Percentiles rank a stretch among this genome's conserved stretches.
Evolutionary conservation across 53 echinoderm and acorn worm species (phyloP).

Genomic region (Actinopyga echinites): DNA sequence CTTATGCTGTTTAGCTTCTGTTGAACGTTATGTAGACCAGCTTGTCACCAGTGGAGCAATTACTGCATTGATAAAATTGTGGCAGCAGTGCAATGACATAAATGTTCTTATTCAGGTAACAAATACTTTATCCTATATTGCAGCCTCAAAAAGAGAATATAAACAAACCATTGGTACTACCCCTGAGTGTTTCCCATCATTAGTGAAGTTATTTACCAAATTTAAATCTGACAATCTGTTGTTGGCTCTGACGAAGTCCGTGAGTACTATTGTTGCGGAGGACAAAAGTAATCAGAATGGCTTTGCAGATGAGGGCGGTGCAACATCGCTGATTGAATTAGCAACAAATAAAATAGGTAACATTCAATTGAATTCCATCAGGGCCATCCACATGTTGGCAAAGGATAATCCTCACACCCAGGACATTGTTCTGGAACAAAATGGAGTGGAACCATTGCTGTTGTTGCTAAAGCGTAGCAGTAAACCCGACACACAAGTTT

Average conservation of each 20-base stretch:
- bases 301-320: constrained; percentile 89
- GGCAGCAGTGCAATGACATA: constrained; percentile 73
- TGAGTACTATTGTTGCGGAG: constrained; percentile 68
- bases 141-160: constrained; percentile 66
- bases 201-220: constrained; percentile 80
- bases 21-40: constrained; percentile 63
- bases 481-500: constrained; percentile 82
- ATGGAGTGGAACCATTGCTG: constrained; percentile 90
- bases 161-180: constrained; percentile 75
- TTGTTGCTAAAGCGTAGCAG: constrained; percentile 89
- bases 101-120: constrained; percentile 82
- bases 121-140: constrained; percentile 80
- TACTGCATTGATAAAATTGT: constrained; percentile 72
- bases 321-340: constrained; percentile 78
- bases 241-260: constrained; percentile 76
- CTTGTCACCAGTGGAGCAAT: constrained; percentile 76
- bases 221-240: constrained; percentile 68
- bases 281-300: constrained; percentile 76
- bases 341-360: constrained; percentile 69
- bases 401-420: constrained; percentile 94
- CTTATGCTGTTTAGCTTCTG: constrained; percentile 75
- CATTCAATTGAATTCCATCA: constrained; percentile 85
- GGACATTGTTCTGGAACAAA: constrained; percentile 89
- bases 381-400: constrained; percentile 85
- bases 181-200: constrained; percentile 63